Conservation (phyloP, 2,888 invertebrate species). For the Clivina fossor region DNA sequence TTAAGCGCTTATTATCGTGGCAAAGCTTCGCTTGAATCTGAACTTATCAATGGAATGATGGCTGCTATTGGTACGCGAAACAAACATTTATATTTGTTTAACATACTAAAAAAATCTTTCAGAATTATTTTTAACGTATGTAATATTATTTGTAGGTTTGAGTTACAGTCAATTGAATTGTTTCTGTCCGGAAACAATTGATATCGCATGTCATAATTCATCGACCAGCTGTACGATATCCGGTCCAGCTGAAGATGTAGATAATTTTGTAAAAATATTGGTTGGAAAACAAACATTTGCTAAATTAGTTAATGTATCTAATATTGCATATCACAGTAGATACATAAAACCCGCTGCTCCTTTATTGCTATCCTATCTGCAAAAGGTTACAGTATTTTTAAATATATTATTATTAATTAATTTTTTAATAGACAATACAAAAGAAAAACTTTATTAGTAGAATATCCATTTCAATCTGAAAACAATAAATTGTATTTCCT, state of each 20-base stretch:
- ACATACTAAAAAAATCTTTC: no score
- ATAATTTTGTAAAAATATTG: conserved; percentile 65
- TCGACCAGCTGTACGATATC: conserved; percentile 84
- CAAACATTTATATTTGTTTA: no score
- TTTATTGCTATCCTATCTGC: conserved; percentile 63
- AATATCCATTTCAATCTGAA: neutral
- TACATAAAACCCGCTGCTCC: conserved; percentile 69
- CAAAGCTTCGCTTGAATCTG: conserved; percentile 65
- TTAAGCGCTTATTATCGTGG: conserved; percentile 77
- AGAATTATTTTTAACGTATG: no score
- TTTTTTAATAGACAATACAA: neutral
- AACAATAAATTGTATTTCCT: no score
- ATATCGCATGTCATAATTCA: conserved; percentile 86
- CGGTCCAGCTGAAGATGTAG: conserved; percentile 73
- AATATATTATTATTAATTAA: no score
- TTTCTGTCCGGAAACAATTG: conserved; percentile 72
- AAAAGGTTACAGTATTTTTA: no score
- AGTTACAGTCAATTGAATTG: conserved; percentile 52
- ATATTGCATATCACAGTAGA: conserved; percentile 80
- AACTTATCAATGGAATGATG: conserved; percentile 73
- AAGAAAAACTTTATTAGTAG: neutral
- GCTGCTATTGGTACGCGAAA: conserved; percentile 77
- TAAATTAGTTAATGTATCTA: conserved; percentile 74
- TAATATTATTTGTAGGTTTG: conserved; percentile 13
- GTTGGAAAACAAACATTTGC: conserved; percentile 70